Evolutionary conservation across 2,797 vertebrate species (phyloP).

Genomic region (Pangasius djambal): DNA sequence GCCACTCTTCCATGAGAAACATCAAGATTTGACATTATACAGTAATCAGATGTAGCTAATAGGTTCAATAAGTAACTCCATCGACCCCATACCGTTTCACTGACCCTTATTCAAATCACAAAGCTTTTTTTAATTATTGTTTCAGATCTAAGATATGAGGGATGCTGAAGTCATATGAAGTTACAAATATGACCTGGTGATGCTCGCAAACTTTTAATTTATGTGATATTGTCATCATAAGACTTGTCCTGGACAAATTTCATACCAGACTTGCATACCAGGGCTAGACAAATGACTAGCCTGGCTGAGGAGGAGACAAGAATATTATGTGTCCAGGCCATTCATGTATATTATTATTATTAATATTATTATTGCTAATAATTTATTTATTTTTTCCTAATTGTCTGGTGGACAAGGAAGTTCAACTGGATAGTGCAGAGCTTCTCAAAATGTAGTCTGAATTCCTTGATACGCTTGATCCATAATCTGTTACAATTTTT

Average conservation of each 20-base stretch:
- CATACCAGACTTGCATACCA: background rate
- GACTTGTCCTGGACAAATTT: background rate
- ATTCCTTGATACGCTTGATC: no score
- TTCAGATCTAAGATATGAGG: background rate
- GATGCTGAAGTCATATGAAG: background rate
- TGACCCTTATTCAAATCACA: conserved; percentile 26
- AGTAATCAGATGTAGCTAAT: conserved; percentile 38
- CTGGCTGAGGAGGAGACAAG: background rate
- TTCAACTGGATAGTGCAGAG: no score
- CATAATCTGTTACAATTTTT: no score
- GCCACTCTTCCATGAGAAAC: conserved; percentile 44
- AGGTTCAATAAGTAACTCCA: conserved; percentile 30
- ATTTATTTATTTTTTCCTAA: no score
- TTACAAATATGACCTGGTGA: background rate
- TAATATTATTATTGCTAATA: no score
- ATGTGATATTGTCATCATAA: background rate
- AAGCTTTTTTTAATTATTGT: background rate
- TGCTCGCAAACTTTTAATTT: background rate
- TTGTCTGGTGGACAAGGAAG: no score
- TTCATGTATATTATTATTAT: no score
- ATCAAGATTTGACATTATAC: conserved; percentile 32
- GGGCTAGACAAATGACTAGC: background rate
- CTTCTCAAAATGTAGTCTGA: no score
- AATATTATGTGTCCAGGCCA: background rate
- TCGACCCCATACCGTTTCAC: conserved; percentile 5